phyloP scores from a whole-genome alignment of 2,888 invertebrate genomes.

The Scaptomyza reducta region DNA sequence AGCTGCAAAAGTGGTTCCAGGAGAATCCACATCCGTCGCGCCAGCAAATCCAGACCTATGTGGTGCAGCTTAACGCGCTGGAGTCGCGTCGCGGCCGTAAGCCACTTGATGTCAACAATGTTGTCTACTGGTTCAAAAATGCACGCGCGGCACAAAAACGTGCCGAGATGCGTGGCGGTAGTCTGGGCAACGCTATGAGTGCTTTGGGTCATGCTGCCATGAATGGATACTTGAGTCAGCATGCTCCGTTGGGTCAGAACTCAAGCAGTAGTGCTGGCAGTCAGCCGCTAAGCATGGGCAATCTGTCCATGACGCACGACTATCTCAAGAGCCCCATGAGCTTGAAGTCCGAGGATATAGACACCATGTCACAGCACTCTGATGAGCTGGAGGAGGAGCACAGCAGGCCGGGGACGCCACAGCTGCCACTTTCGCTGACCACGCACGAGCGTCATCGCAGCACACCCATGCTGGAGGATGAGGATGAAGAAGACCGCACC shows the following conservation, averaged over 20 bases:
- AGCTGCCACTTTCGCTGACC: constrained; percentile 89
- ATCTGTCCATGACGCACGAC: constrained; percentile 87
- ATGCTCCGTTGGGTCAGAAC: constrained; percentile 80
- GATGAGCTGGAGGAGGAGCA: constrained; percentile 88
- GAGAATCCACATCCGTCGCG: constrained; percentile 98
- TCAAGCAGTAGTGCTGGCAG: constrained; percentile 80
- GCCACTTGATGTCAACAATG: constrained; percentile 97
- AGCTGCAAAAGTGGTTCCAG: constrained; percentile 97
- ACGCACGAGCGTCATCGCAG: constrained; percentile 85
- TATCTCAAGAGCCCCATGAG: constrained; percentile 88
- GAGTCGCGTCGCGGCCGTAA: constrained; percentile 96
- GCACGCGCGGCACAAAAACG: constrained; percentile 97
- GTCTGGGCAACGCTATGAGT: constrained; percentile 76
- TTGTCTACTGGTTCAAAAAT: constrained; percentile 99
- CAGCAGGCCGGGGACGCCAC: constrained; percentile 88
- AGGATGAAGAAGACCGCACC: constrained; percentile 60
- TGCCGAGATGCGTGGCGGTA: constrained; percentile 90
- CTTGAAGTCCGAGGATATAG: constrained; percentile 87
- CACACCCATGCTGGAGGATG: constrained; percentile 70
- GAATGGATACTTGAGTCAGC: constrained; percentile 83
- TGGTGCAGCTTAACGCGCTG: constrained; percentile 95
- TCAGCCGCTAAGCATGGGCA: constrained; percentile 76
- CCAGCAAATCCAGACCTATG: constrained; percentile 98
- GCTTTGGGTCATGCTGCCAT: constrained; percentile 81
- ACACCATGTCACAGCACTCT: constrained; percentile 88